These are phyloP conservation scores for Xenops minutus DNA, from an alignment of 2,797 vertebrate species.

Conservation along the genomic window DNA sequence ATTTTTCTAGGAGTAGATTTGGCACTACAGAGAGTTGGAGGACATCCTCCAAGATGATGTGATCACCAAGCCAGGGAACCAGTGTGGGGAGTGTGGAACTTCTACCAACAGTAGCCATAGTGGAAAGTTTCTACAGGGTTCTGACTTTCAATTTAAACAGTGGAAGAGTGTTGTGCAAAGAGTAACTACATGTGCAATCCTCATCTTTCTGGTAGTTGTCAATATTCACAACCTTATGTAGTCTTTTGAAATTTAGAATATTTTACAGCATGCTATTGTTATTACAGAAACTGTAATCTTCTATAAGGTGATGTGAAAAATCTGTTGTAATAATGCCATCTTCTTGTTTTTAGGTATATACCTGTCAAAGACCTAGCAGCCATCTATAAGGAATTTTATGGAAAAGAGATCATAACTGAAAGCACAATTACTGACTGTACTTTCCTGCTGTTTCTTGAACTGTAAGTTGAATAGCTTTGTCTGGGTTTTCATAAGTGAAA, in stretches of 20 bases:
- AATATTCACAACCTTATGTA: not conserved
- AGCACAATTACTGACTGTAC: slow-evolving; percentile 72
- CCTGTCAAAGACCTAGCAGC: slow-evolving; percentile 76
- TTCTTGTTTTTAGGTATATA: slow-evolving; percentile 72
- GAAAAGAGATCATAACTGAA: slow-evolving; percentile 66
- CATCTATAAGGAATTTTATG: slow-evolving; percentile 77
- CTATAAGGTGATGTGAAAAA: not conserved
- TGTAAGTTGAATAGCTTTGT: slow-evolving; percentile 68
- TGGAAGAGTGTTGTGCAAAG: not conserved
- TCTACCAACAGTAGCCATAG: not conserved
- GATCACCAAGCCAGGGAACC: not conserved
- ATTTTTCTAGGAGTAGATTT: not conserved
- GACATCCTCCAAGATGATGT: no score
- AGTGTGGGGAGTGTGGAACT: not conserved
- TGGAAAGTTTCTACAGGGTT: not conserved
- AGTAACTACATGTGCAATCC: not conserved
- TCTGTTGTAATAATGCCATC: not conserved
- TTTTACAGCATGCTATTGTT: not conserved
- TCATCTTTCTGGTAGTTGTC: not conserved
- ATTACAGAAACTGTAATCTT: not conserved
- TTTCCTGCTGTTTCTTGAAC: slow-evolving; percentile 73
- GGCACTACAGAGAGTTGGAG: not conserved
- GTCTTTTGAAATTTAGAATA: not conserved
- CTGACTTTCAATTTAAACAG: not conserved
- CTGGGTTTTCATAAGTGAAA: not conserved